These are phyloP conservation scores for Eumacrocentrus americanus DNA, from an alignment of 2,888 invertebrate species.

Conservation along the genomic window DNA sequence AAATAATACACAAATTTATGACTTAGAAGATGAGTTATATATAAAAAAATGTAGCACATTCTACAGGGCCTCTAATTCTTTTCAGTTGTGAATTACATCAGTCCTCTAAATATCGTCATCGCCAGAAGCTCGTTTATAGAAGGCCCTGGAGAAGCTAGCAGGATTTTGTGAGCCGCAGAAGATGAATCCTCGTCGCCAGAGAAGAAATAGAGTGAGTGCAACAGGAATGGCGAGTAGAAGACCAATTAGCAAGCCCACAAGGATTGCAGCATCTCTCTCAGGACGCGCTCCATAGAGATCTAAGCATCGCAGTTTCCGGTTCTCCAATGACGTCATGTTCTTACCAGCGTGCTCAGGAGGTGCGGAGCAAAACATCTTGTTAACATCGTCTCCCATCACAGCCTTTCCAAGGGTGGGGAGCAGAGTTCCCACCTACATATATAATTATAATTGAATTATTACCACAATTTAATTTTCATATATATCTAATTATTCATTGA, in stretches of 20 bases:
- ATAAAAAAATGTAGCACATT: too few relatives aligned
- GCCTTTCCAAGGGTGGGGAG: constrained; percentile 46
- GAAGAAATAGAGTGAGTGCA: constrained; percentile 66
- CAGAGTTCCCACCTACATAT: constrained; percentile 41
- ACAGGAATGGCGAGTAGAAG: constrained; percentile 73
- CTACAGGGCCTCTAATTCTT: too few relatives aligned
- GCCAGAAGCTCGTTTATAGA: constrained; percentile 72
- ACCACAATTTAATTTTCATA: constrained; percentile 17
- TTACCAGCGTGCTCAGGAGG: constrained; percentile 71
- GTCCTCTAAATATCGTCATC: constrained; percentile 60
- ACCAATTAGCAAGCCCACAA: constrained; percentile 74
- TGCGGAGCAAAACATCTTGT: constrained; percentile 66
- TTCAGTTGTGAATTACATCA: too few relatives aligned
- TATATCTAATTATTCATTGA: background rate
- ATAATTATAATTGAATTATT: constrained; percentile 32
- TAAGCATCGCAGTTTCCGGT: constrained; percentile 70
- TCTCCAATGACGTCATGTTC: constrained; percentile 67
- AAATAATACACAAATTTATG: too few relatives aligned
- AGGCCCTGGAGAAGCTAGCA: constrained; percentile 70
- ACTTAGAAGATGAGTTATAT: too few relatives aligned
- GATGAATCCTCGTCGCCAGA: constrained; percentile 73
- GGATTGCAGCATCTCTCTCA: constrained; percentile 71
- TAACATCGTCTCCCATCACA: constrained; percentile 43
- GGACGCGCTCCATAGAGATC: constrained; percentile 71
- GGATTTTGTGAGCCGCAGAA: constrained; percentile 67